Percentiles rank a stretch among this genome's conserved stretches.
Evolutionary conservation across 2,113 vertebrate species (phyloP).

Genomic region (Pangasianodon hypophthalmus): DNA sequence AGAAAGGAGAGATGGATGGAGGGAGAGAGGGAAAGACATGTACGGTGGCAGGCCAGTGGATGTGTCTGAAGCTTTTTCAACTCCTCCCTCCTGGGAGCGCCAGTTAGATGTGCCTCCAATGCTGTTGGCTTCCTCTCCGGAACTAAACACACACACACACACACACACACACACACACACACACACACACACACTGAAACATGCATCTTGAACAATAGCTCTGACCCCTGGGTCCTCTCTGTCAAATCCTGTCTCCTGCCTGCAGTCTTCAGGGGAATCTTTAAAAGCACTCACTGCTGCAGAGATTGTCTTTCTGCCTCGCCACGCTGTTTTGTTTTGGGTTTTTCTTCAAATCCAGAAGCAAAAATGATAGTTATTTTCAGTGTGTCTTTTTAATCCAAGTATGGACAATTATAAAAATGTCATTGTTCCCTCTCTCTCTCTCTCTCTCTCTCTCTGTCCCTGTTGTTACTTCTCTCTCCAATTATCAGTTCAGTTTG

Average conservation of each 20-base stretch:
- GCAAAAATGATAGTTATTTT: slow-evolving; percentile 6
- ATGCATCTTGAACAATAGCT: slow-evolving; percentile 11
- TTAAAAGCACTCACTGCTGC: slow-evolving; percentile 40
- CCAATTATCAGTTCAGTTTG: slow-evolving; percentile 1
- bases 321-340: background rate
- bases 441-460: background rate
- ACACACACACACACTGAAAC: slow-evolving; percentile 9
- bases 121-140: slow-evolving; percentile 29
- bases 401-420: background rate
- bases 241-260: slow-evolving; percentile 50
- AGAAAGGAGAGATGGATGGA: background rate
- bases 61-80: slow-evolving; percentile 44
- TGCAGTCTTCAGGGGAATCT: slow-evolving; percentile 27
- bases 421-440: background rate
- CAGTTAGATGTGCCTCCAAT: slow-evolving; percentile 39
- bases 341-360: slow-evolving; percentile 45
- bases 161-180: slow-evolving; percentile 28
- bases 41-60: slow-evolving; percentile 32
- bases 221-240: slow-evolving; percentile 41
- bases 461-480: background rate
- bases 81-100: slow-evolving; percentile 36
- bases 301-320: background rate
- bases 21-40: background rate
- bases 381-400: slow-evolving; percentile 1
- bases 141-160: background rate